phyloP scores from a whole-genome alignment of 2,797 vertebrate species.

The Hyperoplus lanceolatus region DNA sequence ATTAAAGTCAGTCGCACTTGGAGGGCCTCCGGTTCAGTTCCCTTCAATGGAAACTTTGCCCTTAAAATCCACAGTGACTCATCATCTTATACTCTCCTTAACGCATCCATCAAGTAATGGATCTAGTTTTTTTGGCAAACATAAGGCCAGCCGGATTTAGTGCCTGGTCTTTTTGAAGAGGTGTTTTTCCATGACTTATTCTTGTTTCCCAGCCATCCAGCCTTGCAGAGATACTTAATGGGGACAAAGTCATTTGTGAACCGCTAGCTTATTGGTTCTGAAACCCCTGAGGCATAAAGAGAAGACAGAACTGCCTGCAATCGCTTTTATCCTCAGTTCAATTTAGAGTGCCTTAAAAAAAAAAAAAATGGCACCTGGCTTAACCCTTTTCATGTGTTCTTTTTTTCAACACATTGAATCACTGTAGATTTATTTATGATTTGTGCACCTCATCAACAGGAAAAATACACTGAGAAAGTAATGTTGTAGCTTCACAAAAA shows the following conservation, averaged over 20 bases:
- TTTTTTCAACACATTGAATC: conserved; percentile 6
- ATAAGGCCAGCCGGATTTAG: background rate
- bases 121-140: conserved; percentile 31
- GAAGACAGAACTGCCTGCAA: conserved; percentile 13
- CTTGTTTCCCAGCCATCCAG: conserved; percentile 13
- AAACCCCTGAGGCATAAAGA: conserved; percentile 10
- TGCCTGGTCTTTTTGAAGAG: background rate
- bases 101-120: conserved; percentile 36
- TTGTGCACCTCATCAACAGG: background rate
- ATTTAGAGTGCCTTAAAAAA: conserved; percentile 26
- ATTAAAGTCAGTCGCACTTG: conserved; percentile 56
- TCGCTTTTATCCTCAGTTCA: conserved; percentile 29
- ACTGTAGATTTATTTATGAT: background rate
- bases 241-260: conserved; percentile 35
- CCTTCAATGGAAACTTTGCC: conserved; percentile 33
- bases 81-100: conserved; percentile 40
- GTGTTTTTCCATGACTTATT: conserved; percentile 13
- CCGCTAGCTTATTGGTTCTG: conserved; percentile 40
- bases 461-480: background rate
- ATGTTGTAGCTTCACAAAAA: background rate
- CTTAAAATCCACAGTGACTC: conserved; percentile 33
- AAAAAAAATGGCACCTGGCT: conserved; percentile 3
- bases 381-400: conserved; percentile 8
- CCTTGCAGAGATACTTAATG: conserved; percentile 20
- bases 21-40: conserved; percentile 42